Evolutionary conservation across 2,888 invertebrate species (phyloP), one percentile per base, ranked within the genome.

Genomic region (Hetaerina titia): DNA sequence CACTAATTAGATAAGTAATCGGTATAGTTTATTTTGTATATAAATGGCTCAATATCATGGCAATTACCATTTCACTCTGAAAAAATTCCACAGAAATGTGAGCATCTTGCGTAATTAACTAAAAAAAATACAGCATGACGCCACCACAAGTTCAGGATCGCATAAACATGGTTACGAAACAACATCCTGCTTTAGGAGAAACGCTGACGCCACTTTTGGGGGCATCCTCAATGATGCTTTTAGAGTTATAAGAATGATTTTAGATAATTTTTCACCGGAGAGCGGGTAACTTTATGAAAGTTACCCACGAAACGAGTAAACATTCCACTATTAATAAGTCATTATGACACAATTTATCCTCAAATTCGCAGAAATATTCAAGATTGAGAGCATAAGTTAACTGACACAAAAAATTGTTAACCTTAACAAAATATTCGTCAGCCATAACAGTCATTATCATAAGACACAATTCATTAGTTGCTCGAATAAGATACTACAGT

Each of bases 111-210:
- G 25, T 9, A 81, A 81, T 11, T 81, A 31, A 81, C 81, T 13
- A 81, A 81, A 81, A n/a, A 81, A 81, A 81, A 2, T 81, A 31
- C n/a, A 81, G 25, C 11, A 31, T 81, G 81, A 81, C 81, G 31
- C 13, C 81, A 81, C 8, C 81, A 22, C 81, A 69, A 31, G 45
- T 81, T 81, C 22, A 31, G 81, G 11, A 31, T 5, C 31, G 81
- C 22, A 81, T 25, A 81, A 81, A 81, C 31, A 15, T 81, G 81
- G 81, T 81, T 81, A 81, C 15, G 81, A 13, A 81, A 81, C 69
- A 9, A 69, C 81, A 81, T 81, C 81, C 81, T 81, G 81, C 81
- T 81, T 81, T 15, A 81, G 81, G 81, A 81, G 31, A 31, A 31
- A 69, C 22, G 31, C 13, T 81, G 81, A 81, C 81, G 81, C 31